Base-by-base conservation (phyloP, 2,888 invertebrate genomes). In the Himalopsyche anomala region DNA sequence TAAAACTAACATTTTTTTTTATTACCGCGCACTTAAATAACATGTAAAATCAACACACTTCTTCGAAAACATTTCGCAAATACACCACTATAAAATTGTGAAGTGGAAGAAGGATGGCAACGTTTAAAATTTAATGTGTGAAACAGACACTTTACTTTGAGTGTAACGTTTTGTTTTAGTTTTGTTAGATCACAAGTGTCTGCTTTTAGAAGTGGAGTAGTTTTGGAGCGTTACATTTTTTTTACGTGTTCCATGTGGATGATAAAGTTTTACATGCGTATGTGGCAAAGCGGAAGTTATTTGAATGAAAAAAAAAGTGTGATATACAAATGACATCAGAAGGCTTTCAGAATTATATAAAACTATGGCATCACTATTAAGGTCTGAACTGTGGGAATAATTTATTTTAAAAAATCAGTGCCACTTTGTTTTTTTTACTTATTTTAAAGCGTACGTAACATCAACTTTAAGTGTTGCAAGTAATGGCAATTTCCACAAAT, bases 141-240 rank as follows among this genome's bases (percentile, higher is more conserved):
- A 62, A 62, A 62, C 19, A 62, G 62, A 62, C 62, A 62, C 62
- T 62, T 15, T 6, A 62, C 62, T n/a, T 62, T 62, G 62, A 62
- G 62, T 28, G 28, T 62, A 19, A 62, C 2, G 15, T 62, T 62
- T 19, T 62, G 62, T 62, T 62, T 62, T 19, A 19, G 62, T n/a
- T 19, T 62, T 62, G 19, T 19, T 62, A 15, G 62, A 62, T 62
- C 6, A 5, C 62, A 62, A 19, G 19, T 62, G 62, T 8, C 62
- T 62, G 62, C 62, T 62, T 62, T 62, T 19, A 62, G 15, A 19
- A 62, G 62, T 62, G 19, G 51, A 51, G 51, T 51, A 51, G 15
- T 51, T 51, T 51, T 51, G 51, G 4, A 51, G 62, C 19, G 62
- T 62, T 62, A 19, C 19, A 28, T 12, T 62, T 62, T 56, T 19